Percentiles rank a stretch among this genome's conserved stretches.
Evolutionary conservation across 2,888 invertebrate genomes (phyloP).

Genomic region (Nasonia oneida): DNA sequence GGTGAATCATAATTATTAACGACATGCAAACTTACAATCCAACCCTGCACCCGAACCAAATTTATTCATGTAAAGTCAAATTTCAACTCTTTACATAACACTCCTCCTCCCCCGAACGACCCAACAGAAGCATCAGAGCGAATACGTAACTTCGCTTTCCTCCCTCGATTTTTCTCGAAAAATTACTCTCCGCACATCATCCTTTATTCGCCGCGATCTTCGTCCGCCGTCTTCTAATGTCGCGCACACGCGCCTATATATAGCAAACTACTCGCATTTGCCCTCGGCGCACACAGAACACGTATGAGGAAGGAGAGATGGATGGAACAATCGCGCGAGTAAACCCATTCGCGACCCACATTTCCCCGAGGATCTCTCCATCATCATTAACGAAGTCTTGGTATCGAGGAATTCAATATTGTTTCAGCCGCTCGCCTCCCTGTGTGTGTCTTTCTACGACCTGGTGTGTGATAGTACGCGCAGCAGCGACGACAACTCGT

Average conservation of each 20-base stretch:
- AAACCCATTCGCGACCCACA: conserved; percentile 54
- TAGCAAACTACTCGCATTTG: background rate
- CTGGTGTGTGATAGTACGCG: background rate
- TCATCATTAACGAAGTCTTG: conserved; percentile 44
- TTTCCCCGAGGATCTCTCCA: conserved; percentile 40
- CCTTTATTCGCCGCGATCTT: background rate
- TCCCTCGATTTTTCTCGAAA: background rate
- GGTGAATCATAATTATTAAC: background rate
- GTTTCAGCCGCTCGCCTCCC: conserved; percentile 23
- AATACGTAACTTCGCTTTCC: background rate
- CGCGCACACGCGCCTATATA: background rate
- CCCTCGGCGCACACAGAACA: background rate
- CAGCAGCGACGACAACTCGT: background rate
- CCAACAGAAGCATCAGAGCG: background rate
- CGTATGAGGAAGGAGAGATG: background rate
- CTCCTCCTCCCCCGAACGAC: background rate
- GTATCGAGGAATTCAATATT: conserved; percentile 50
- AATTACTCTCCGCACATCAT: background rate
- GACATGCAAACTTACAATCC: no score
- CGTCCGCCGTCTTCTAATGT: background rate
- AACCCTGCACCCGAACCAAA: no score
- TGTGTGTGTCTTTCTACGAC: background rate
- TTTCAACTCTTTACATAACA: background rate
- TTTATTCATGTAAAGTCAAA: background rate
- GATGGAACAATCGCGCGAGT: conserved; percentile 9